Conservation (phyloP, 2,797 vertebrate species). For the Falco columbarius region DNA sequence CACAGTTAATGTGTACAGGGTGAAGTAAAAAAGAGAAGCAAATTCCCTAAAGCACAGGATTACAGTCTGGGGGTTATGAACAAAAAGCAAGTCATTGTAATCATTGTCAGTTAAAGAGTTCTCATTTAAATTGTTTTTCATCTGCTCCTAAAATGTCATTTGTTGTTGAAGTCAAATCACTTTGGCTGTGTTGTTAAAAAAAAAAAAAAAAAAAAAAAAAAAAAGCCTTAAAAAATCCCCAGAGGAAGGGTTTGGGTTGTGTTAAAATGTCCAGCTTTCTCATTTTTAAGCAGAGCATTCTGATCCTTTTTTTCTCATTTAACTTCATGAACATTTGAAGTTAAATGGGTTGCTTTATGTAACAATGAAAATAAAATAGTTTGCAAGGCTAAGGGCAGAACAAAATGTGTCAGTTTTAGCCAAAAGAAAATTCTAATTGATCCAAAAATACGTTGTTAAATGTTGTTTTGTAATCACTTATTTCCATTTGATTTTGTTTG, state of each 20-base stretch:
- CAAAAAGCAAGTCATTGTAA: conserved; percentile 8
- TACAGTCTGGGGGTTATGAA: not conserved
- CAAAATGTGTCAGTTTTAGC: not conserved
- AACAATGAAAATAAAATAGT: conserved; percentile 10
- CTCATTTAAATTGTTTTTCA: conserved; percentile 27
- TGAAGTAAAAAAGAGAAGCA: not conserved
- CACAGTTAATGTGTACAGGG: not conserved
- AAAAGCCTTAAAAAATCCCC: not conserved
- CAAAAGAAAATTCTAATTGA: conserved; percentile 3
- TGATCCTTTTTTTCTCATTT: conserved; percentile 2
- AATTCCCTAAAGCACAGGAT: not conserved
- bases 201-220: not conserved
- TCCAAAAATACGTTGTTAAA: not conserved
- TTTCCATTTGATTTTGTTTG: not conserved
- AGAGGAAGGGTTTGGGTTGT: conserved; percentile 4
- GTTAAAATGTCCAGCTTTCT: not conserved
- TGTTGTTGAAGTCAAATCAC: conserved; percentile 30
- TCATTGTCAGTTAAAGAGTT: not conserved
- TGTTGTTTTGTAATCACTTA: not conserved
- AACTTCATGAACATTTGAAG: not conserved
- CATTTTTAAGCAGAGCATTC: not conserved
- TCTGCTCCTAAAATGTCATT: not conserved
- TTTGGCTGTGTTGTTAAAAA: not conserved
- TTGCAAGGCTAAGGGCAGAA: not conserved
- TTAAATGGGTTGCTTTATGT: conserved; percentile 25